Evolutionary conservation across 2,113 vertebrate genomes (phyloP).

Genomic region (Callipepla squamata): DNA sequence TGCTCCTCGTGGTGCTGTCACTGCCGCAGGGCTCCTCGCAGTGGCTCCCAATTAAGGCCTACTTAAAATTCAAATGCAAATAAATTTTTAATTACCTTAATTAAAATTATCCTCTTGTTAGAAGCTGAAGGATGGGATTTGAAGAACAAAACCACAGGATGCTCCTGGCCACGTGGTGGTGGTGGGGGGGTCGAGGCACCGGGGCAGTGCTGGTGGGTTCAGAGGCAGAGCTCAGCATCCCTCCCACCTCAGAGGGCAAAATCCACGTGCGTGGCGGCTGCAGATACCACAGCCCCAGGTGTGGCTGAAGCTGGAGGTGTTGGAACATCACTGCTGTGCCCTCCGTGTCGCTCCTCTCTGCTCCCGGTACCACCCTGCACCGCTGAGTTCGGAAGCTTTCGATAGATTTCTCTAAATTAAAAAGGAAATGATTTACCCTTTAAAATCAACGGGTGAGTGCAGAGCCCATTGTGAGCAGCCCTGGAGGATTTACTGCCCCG

Average conservation of each 20-base stretch:
- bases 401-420: slow-evolving; percentile 4
- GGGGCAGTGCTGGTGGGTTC: not conserved
- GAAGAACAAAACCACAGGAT: not conserved
- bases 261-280: not conserved
- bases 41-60: slow-evolving; percentile 14
- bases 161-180: not conserved
- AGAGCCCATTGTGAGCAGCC: fast-evolving
- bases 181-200: not conserved
- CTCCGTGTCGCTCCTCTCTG: not conserved
- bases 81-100: slow-evolving; percentile 58
- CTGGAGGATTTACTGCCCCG: not conserved
- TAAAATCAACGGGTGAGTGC: not conserved
- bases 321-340: not conserved
- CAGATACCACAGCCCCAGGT: not conserved
- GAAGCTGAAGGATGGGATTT: slow-evolving; percentile 21
- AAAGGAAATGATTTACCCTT: not conserved
- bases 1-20: not conserved
- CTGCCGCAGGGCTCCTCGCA: not conserved
- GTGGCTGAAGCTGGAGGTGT: not conserved
- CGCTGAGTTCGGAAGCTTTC: not conserved
- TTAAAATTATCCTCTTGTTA: slow-evolving; percentile 55
- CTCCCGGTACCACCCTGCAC: not conserved
- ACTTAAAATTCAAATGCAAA: slow-evolving; percentile 49
- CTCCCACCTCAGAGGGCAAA: not conserved
- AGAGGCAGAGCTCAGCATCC: not conserved